Percentiles rank a stretch among this genome's conserved stretches.
Evolutionary conservation across 92 coral and sea anemone genomes (phyloP).

Genomic region (Porites lobata): DNA sequence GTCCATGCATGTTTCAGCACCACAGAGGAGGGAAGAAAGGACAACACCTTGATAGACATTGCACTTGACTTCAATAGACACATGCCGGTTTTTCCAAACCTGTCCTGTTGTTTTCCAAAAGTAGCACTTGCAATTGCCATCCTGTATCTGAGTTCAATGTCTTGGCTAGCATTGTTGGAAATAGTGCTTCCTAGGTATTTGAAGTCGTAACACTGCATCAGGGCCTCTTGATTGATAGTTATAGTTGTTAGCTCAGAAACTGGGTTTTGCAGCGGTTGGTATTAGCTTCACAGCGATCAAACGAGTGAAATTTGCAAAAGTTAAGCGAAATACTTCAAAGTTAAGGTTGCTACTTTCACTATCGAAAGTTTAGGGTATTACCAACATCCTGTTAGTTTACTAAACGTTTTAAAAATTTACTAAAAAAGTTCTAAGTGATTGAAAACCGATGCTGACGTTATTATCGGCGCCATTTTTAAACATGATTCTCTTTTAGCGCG

Average conservation of each 20-base stretch:
- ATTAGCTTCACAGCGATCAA: not conserved
- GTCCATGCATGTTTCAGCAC: too few relatives aligned
- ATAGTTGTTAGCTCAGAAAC: constrained; percentile 27
- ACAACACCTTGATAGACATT: constrained; percentile 16
- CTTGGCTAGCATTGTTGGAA: constrained; percentile 42
- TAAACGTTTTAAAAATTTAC: too few relatives aligned
- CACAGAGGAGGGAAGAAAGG: too few relatives aligned
- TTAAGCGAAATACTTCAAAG: too few relatives aligned
- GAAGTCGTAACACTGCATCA: constrained; percentile 43
- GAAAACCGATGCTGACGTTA: too few relatives aligned
- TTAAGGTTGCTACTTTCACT: too few relatives aligned
- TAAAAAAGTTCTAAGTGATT: too few relatives aligned
- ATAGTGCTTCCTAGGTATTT: constrained; percentile 54
- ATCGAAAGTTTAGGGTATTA: too few relatives aligned
- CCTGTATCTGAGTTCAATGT: constrained; percentile 36
- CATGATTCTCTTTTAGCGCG: too few relatives aligned
- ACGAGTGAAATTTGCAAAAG: too few relatives aligned
- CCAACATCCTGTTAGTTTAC: too few relatives aligned
- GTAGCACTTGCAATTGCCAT: constrained; percentile 47
- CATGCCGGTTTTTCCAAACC: constrained; percentile 51
- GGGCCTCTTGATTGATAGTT: constrained; percentile 37
- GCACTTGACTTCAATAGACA: constrained; percentile 37
- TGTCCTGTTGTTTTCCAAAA: constrained; percentile 28
- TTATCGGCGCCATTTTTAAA: too few relatives aligned
- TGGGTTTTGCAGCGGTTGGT: constrained; percentile 35